Evolutionary conservation across 2,888 invertebrate species (phyloP), one percentile per base, ranked within the genome.

Genomic region (Hirtodrosophila cameraria): DNA sequence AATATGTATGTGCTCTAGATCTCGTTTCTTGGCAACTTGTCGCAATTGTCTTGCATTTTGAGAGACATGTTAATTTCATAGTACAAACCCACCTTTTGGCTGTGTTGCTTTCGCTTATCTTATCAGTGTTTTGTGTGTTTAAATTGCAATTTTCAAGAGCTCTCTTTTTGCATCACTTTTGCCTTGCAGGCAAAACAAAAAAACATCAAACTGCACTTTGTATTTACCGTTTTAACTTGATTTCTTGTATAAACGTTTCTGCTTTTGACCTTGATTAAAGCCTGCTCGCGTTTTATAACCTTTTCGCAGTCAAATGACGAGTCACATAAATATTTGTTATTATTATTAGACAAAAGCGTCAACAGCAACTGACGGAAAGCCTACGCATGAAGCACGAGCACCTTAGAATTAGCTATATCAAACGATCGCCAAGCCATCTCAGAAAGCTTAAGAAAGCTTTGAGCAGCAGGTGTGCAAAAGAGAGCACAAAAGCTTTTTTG

Each of bases 261-360:
- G 23, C 1, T 15, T n/a, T 35, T 52, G 75, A 82, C 83, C 85
- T 85, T 78, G 85, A 70, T 59, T 46, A 15, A 23, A 8, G 60
- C 50, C 52, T 31, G 43, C 33, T 20, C 16, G 13, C 23, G 25
- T 20, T 48, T 43, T 43, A 28, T 38, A 58, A 46, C 31, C 15
- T 60, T 70, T 42, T 38, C 49, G 13, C 54, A 35, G 67, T 53
- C 61, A 55, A 58, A 31, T 67, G 79, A 48, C 52, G 39, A 63
- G 60, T 65, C 75, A 66, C n/a, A n/a, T n/a, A n/a, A n/a, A n/a
- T 72, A 36, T 80, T 79, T 85, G 68, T 69, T 72, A 57, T 84
- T 84, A 78, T 81, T 80, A 75, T 83, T 80, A 64, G 66, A 38
- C 64, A 75, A 73, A 75, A 75, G 83, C 75, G 73, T 67, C 53